Evolutionary conservation across 2,797 vertebrate species (phyloP).

Genomic region (Phoebastria nigripes): DNA sequence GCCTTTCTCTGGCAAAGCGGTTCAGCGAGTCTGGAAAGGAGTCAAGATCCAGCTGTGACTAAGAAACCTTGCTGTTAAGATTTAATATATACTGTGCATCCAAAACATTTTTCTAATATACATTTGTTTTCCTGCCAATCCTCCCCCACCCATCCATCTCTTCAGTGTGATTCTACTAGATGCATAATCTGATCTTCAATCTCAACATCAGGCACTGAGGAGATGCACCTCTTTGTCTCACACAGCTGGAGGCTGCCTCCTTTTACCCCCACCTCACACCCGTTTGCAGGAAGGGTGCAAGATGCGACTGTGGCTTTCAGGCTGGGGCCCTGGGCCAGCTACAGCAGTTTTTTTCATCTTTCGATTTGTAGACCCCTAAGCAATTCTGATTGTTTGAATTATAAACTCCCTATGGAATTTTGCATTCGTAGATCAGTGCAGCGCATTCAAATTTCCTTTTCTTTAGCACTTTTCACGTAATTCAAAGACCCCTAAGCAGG

Average conservation of each 20-base stretch:
- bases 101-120: not conserved
- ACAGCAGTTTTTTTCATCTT: not conserved
- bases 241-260: not conserved
- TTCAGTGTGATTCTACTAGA: not conserved
- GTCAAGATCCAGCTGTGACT: not conserved
- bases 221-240: too few species aligned
- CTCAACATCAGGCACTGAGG: not conserved
- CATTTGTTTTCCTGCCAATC: not conserved
- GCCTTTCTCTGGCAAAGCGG: not conserved
- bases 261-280: not conserved
- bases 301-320: not conserved
- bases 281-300: not conserved
- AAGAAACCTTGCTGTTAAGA: not conserved
- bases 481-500: not conserved
- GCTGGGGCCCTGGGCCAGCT: not conserved
- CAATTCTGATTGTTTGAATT: not conserved
- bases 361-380: not conserved
- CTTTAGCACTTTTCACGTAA: not conserved
- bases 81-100: not conserved
- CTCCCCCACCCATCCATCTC: not conserved
- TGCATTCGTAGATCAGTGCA: fast-evolving
- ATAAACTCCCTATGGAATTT: not conserved
- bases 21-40: not conserved
- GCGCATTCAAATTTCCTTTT: fast-evolving
- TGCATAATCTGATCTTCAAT: not conserved